phyloP scores from a whole-genome alignment of 2,113 vertebrate species.

The Stegostoma tigrinum region DNA sequence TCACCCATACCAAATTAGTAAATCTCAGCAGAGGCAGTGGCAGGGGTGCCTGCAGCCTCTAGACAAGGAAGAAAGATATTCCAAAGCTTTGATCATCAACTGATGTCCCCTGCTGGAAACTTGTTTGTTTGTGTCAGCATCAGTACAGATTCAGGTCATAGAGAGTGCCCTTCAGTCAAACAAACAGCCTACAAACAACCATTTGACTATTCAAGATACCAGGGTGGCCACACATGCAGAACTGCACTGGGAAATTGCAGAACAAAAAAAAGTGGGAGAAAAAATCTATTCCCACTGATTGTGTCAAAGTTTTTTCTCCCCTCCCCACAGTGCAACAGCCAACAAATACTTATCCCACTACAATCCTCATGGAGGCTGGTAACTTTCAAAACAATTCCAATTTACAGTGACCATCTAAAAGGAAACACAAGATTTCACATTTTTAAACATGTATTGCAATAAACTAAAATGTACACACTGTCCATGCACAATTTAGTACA shows the following conservation, averaged over 20 bases:
- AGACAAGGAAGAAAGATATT: background rate
- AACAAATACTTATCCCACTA: background rate
- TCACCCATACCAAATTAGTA: background rate
- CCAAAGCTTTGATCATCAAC: background rate
- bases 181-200: background rate
- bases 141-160: background rate
- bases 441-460: background rate
- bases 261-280: background rate
- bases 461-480: background rate
- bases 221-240: background rate
- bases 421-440: background rate
- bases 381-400: background rate
- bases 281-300: background rate
- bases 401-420: background rate
- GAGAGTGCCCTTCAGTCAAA: background rate
- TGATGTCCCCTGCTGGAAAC: background rate
- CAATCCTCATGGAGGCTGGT: background rate
- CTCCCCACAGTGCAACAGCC: background rate
- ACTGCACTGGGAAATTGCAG: background rate
- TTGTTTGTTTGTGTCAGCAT: background rate
- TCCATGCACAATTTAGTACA: background rate
- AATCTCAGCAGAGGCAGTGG: background rate
- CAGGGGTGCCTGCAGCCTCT: background rate
- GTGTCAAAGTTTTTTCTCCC: too few species aligned
- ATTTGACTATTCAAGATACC: background rate